A percentile compares a stretch with the other conserved stretches of the same genome.
These are phyloP conservation scores for Corythaeola cristata DNA, from an alignment of 2,113 vertebrate species.

Conservation along the genomic window DNA sequence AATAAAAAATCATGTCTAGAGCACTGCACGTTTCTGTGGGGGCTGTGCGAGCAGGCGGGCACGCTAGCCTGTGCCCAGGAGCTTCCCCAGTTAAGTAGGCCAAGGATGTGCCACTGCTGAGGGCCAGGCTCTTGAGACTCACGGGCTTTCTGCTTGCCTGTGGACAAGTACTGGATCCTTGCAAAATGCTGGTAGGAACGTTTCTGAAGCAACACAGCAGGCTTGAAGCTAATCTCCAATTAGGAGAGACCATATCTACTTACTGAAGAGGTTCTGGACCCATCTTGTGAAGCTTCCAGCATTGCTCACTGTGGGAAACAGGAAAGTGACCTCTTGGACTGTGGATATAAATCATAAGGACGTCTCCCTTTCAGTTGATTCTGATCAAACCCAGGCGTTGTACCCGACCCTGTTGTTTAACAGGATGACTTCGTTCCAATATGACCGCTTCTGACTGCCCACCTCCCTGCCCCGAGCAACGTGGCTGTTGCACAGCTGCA, in stretches of 20 bases:
- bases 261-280: neutral
- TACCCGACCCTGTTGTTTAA: neutral
- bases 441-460: neutral
- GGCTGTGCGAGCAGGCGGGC: neutral
- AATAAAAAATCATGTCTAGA: slow-evolving; percentile 26
- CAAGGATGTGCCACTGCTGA: neutral
- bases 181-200: neutral
- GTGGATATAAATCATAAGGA: neutral
- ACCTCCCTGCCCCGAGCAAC: neutral
- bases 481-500: neutral
- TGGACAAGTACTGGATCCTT: neutral
- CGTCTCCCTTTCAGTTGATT: neutral
- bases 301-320: neutral
- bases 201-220: neutral
- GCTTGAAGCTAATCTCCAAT: neutral
- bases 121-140: neutral
- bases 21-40: neutral
- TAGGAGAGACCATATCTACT: neutral
- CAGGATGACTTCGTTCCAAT: neutral
- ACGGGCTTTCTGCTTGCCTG: neutral
- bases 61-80: neutral
- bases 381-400: neutral
- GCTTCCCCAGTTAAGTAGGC: neutral
- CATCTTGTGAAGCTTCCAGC: neutral
- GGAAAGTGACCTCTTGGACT: neutral